Percentiles rank a stretch among this genome's conserved stretches.
Evolutionary conservation across 2,113 vertebrate species (phyloP).

Genomic region (Callithrix jacchus): DNA sequence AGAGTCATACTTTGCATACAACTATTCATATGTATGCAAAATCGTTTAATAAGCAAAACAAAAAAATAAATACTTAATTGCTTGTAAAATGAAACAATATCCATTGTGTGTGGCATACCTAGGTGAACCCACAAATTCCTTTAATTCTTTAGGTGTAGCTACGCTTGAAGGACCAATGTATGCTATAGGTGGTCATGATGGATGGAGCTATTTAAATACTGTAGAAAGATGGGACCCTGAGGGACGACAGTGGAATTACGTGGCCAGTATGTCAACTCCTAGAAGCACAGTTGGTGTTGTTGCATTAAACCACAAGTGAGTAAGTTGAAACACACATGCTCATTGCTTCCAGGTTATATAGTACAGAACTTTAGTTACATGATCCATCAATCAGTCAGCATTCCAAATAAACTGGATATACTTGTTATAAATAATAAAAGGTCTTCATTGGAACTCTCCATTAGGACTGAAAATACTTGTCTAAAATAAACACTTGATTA

Average conservation of each 20-base stretch:
- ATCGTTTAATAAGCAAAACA: constrained; percentile 33
- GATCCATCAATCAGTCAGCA: neutral
- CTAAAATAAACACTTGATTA: neutral
- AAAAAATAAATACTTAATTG: fast-evolving
- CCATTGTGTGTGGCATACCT: neutral
- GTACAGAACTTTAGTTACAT: neutral
- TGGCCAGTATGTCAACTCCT: constrained; percentile 97
- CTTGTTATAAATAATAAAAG: neutral
- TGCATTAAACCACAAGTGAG: constrained; percentile 96
- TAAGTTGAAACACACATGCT: neutral
- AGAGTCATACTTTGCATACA: neutral
- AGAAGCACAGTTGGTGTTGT: constrained; percentile 96
- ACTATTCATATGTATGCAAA: constrained; percentile 16
- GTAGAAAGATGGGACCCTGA: constrained; percentile 99
- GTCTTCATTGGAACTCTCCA: neutral
- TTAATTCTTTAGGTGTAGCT: constrained; percentile 88
- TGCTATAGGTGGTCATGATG: constrained; percentile 97
- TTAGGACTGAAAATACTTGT: neutral
- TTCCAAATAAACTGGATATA: neutral
- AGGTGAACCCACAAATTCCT: constrained; percentile 28
- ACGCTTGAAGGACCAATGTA: constrained; percentile 99
- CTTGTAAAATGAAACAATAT: neutral
- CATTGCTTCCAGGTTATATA: neutral
- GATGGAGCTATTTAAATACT: constrained; percentile 98
- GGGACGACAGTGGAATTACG: constrained; percentile 97